These are phyloP conservation scores for Merops nubicus DNA, from an alignment of 2,113 vertebrate species.

Conservation along the genomic window DNA sequence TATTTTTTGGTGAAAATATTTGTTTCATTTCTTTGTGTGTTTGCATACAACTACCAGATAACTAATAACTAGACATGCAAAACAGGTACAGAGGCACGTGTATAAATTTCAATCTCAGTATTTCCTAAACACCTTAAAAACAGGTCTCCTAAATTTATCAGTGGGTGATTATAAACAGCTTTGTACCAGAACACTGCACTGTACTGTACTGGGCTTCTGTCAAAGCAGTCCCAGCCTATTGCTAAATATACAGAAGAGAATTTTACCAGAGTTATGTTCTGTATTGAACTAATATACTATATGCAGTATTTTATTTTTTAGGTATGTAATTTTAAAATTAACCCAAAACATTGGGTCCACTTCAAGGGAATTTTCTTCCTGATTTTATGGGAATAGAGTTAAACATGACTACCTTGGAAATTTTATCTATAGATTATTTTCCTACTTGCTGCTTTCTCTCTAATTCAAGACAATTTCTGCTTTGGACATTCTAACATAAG, in stretches of 20 bases:
- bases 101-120: neutral
- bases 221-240: neutral
- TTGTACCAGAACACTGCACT: neutral
- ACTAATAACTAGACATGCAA: too few species aligned
- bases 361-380: neutral
- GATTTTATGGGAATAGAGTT: neutral
- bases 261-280: neutral
- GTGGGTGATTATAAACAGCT: neutral
- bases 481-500: neutral
- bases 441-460: neutral
- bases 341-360: rapidly evolving
- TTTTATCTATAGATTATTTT: neutral
- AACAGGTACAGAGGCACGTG: neutral
- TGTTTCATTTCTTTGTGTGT: neutral
- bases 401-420: neutral
- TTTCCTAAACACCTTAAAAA: neutral
- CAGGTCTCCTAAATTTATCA: too few species aligned
- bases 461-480: neutral
- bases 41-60: rapidly evolving
- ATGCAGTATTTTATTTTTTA: neutral
- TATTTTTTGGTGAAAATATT: neutral
- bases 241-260: neutral
- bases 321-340: neutral
- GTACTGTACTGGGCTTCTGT: rapidly evolving
- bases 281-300: neutral